Evolutionary conservation across 2,888 invertebrate genomes (phyloP).

Genomic region (Chrysomela aeneicollis): DNA sequence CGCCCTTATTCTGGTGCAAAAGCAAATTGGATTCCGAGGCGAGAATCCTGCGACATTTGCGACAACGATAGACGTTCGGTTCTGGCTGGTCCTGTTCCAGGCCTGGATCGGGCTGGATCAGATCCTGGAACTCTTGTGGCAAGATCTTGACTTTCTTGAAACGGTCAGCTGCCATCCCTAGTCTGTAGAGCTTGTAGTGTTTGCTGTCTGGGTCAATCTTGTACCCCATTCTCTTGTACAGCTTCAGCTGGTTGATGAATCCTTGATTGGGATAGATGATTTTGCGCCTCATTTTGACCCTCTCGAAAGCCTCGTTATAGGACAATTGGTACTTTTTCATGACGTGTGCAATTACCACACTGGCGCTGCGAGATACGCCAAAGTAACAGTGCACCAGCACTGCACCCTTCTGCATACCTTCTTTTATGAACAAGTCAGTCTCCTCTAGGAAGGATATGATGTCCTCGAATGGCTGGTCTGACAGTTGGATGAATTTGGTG

Average conservation of each 20-base stretch:
- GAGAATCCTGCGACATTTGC: conserved; percentile 80
- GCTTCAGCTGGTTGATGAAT: conserved; percentile 78
- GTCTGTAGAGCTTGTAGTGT: conserved; percentile 76
- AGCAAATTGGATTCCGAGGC: conserved; percentile 83
- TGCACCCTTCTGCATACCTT: conserved; percentile 67
- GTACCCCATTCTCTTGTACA: conserved; percentile 82
- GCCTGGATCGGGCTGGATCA: conserved; percentile 83
- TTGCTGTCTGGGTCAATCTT: conserved; percentile 73
- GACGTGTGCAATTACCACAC: conserved; percentile 84
- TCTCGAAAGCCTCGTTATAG: conserved; percentile 75
- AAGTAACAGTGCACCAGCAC: conserved; percentile 92
- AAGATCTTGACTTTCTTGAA: conserved; percentile 84
- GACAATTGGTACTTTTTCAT: conserved; percentile 85
- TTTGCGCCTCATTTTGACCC: conserved; percentile 73
- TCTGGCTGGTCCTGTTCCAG: conserved; percentile 75
- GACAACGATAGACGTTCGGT: conserved; percentile 84
- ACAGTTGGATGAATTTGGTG: conserved; percentile 80
- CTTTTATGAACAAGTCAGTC: conserved; percentile 79
- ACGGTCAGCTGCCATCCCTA: conserved; percentile 82
- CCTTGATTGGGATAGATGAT: conserved; percentile 83
- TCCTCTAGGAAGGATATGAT: conserved; percentile 76
- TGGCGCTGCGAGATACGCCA: conserved; percentile 90
- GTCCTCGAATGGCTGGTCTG: conserved; percentile 87
- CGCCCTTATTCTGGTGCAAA: conserved; percentile 68
- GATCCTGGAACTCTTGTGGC: conserved; percentile 78